Conservation (phyloP, 2,888 invertebrate species). For the Nyleta sp. region DNA sequence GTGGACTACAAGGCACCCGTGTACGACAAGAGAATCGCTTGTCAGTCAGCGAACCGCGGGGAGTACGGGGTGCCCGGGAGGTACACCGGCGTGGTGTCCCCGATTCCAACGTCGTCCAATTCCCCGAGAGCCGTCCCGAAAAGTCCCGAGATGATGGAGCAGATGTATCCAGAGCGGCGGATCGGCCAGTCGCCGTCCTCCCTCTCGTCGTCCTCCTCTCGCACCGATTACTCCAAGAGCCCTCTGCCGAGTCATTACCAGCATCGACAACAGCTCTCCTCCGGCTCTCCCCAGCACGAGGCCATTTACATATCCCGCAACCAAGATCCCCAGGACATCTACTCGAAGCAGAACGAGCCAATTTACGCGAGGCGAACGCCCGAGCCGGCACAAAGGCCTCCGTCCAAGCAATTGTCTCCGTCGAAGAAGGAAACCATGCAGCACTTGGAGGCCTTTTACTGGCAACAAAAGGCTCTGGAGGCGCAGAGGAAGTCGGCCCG, state of each 20-base stretch:
- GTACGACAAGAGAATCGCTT: slow-evolving; percentile 25
- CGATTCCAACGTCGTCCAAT: slow-evolving; percentile 30
- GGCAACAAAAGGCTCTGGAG: slow-evolving; percentile 79
- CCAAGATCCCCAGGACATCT: slow-evolving; percentile 42
- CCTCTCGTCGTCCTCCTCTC: slow-evolving; percentile 47
- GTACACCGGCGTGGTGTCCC: slow-evolving; percentile 43
- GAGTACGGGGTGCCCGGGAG: slow-evolving; percentile 36
- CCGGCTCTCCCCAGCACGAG: slow-evolving; percentile 34
- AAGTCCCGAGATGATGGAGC: slow-evolving; percentile 41
- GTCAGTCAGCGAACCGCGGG: slow-evolving; percentile 26
- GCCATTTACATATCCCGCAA: slow-evolving; percentile 30
- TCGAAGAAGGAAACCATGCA: slow-evolving; percentile 77
- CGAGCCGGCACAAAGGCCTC: slow-evolving; percentile 63
- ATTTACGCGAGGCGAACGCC: slow-evolving; percentile 67
- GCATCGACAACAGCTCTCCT: slow-evolving; percentile 25
- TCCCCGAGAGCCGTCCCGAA: slow-evolving; percentile 5
- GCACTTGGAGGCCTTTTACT: slow-evolving; percentile 78
- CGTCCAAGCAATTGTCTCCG: slow-evolving; percentile 71
- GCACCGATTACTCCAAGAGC: slow-evolving; percentile 54
- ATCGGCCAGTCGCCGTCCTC: slow-evolving; percentile 55
- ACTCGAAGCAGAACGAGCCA: slow-evolving; percentile 62
- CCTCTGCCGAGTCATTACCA: slow-evolving; percentile 42
- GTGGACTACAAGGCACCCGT: slow-evolving; percentile 36
- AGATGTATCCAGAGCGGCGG: slow-evolving; percentile 29
- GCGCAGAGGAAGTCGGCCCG: slow-evolving; percentile 70